Base-by-base conservation (phyloP, 2,888 invertebrate species). In the Griposia aprilina region DNA sequence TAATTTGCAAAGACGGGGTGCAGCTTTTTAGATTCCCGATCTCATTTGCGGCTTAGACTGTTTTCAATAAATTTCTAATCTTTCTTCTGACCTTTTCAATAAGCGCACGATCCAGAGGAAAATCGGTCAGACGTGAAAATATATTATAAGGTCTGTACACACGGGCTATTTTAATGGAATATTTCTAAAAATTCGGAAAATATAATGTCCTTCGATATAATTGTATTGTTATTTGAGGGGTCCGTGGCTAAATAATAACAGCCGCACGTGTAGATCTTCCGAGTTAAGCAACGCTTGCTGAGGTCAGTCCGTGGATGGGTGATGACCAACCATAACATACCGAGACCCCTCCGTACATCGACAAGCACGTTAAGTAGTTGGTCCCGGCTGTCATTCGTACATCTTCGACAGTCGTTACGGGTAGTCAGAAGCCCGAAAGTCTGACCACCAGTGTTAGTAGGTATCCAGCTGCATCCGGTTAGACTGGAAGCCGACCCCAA, bases 21-120 rank as follows among this genome's bases (percentile, higher is more conserved):
- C 89, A 90, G 84, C 84, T 80, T 87, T 89, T 85, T 87, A 89
- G 85, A 88, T 90, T 89, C 81, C 80, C 84, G 82, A 89, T 89
- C 89, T 88, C 86, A 82, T 91, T 87, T 87, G 82, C 81, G 85
- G 86, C 83, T 87, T 79, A 88, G 88, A 89, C 86, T 90, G 88
- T 90, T 88, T 88, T 86, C 90, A 91, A 92, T 92, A 92, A 92
- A 91, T 92, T 92, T 91, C 87, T 91, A 93, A 92, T 92, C 89
- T 86, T 82, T 80, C 68, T 88, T 75, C 78, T 82, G 88, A 89
- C 90, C 90, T 90, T 89, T 91, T 88, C 90, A 90, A 89, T 91
- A 90, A 90, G 76, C 82, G 80, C 66, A 76, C 83, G 87, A 87
- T 85, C 85, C 77, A 72, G 79, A 76, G 88, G 83, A 87, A 91